Evolutionary conservation across 1,140 invertebrate species (phyloP).

Genomic region (Hetaerina americana): DNA sequence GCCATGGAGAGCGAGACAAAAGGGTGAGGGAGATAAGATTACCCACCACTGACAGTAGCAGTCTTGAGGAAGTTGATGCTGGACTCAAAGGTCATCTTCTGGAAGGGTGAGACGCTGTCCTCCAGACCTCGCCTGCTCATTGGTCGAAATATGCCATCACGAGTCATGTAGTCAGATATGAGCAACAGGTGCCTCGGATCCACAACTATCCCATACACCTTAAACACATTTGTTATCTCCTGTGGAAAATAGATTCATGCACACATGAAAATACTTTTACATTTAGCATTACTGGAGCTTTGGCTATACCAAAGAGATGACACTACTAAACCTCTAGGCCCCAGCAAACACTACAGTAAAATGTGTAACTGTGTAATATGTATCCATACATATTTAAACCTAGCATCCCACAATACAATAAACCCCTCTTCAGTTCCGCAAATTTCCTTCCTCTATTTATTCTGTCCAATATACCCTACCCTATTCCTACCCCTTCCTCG

Average conservation of each 20-base stretch:
- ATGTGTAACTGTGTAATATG: too few relatives aligned
- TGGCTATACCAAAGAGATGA: too few relatives aligned
- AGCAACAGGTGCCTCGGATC: constrained; percentile 86
- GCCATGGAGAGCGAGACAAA: too few relatives aligned
- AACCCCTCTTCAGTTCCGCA: too few relatives aligned
- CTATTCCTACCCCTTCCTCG: too few relatives aligned
- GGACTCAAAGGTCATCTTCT: constrained; percentile 98
- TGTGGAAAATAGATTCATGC: constrained; percentile 19
- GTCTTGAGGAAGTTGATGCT: constrained; percentile 75
- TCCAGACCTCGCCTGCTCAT: constrained; percentile 85
- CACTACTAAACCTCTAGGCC: neutral
- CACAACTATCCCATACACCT: constrained; percentile 90
- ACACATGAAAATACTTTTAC: neutral
- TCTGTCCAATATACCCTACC: too few relatives aligned
- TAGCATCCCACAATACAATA: too few relatives aligned
- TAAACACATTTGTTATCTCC: constrained; percentile 88
- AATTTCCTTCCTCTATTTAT: too few relatives aligned
- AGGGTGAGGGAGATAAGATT: too few relatives aligned
- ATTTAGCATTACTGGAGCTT: too few relatives aligned
- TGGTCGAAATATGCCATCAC: constrained; percentile 74
- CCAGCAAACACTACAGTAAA: too few relatives aligned
- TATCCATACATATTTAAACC: too few relatives aligned
- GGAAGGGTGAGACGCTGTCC: constrained; percentile 75
- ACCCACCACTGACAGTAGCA: constrained; percentile 45
- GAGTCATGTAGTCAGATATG: constrained; percentile 97